Evolutionary conservation across 1,140 invertebrate genomes (phyloP).

Genomic region (Melanaphis sacchari): DNA sequence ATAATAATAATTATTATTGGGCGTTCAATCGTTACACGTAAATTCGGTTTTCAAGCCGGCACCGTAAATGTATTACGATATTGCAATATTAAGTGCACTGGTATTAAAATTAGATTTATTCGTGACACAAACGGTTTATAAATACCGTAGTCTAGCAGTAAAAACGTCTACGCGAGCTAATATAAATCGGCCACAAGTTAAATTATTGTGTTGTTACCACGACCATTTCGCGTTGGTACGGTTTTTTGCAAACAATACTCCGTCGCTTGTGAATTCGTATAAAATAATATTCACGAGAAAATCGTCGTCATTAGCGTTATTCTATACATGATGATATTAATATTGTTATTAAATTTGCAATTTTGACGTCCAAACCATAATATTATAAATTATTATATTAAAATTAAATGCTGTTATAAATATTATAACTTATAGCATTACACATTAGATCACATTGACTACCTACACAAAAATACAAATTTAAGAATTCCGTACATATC

Average conservation of each 20-base stretch:
- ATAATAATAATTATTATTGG: background rate
- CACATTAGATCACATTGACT: too few relatives aligned
- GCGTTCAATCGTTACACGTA: background rate
- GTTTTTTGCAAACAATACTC: background rate
- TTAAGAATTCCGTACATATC: too few relatives aligned
- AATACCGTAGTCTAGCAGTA: background rate
- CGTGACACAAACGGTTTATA: background rate
- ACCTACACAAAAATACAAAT: too few relatives aligned
- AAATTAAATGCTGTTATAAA: too few relatives aligned
- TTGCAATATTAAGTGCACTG: background rate
- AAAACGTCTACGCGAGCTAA: background rate
- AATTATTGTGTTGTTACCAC: background rate
- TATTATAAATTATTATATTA: too few relatives aligned
- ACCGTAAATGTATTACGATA: background rate
- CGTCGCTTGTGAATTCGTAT: background rate
- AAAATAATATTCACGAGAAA: background rate
- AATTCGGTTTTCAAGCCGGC: too few relatives aligned
- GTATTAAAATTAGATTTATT: conserved; percentile 2
- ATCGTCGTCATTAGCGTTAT: background rate
- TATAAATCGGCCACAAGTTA: background rate
- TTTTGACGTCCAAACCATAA: too few relatives aligned
- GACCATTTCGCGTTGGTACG: too few relatives aligned
- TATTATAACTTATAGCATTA: too few relatives aligned
- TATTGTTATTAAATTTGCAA: too few relatives aligned
- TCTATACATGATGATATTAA: background rate